Base-by-base conservation (phyloP, 2,797 vertebrate genomes). In the Premnoplex brunnescens region DNA sequence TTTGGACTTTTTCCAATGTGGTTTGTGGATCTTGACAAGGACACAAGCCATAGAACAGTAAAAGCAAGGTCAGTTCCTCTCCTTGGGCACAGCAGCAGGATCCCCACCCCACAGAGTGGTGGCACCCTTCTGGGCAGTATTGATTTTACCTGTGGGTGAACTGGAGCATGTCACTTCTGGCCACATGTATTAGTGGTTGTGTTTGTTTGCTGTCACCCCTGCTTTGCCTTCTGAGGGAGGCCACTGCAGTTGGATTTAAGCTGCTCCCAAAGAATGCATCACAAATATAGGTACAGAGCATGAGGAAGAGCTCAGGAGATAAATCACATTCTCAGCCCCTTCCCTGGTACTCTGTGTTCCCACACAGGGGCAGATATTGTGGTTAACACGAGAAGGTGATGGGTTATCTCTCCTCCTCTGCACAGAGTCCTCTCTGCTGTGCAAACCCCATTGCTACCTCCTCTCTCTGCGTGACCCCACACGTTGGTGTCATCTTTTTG, bases 61-160 rank as follows among this genome's bases (percentile, higher is more conserved):
- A 28, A 48, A 90, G 27, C 14, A 41, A 23, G 39, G 17, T 79
- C 64, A 16, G 39, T 54, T 93, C 63, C 43, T 82, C 48, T 24
- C 68, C 59, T 54, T 37, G 66, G 34, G 63, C 0, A 0, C 23
- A 58, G 37, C 27, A 55, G 58, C 0, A 62, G 55, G 19, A 26
- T 54, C 1, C 3, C 14, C 30, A 39, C 52, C 30, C 41, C 0
- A 7, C 0, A 0, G 44, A 34, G 39, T 19, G 34, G 18, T 15
- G 49, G 10, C 22, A 20, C 2, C 19, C 20, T 84, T 74, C 30
- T 54, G n/a, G 41, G 44, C 77, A 63, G 43, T 2, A 3, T 13
- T 51, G 71, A 10, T 51, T 66, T 44, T 59, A 1, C 36, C 62
- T 24, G 30, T 22, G 48, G 24, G 7, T 43, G 28, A 34, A 3